These are phyloP conservation scores for Chloroceryle amazona DNA, from an alignment of 2,797 vertebrate species.

Conservation along the genomic window DNA sequence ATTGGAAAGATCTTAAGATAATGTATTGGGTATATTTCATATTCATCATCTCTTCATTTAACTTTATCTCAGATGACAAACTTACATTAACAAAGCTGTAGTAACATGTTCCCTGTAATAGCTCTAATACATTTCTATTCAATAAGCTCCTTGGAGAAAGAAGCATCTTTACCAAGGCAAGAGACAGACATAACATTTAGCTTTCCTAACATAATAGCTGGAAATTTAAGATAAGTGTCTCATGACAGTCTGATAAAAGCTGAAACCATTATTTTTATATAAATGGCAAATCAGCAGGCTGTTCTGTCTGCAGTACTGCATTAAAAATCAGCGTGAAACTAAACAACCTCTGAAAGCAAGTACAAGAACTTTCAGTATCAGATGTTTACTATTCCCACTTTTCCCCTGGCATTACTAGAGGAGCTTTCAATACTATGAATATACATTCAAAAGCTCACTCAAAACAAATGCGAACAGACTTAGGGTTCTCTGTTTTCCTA, in stretches of 20 bases:
- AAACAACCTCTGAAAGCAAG: neutral
- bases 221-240: neutral
- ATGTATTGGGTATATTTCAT: neutral
- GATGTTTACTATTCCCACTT: neutral
- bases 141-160: neutral
- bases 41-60: neutral
- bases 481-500: neutral
- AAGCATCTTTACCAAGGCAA: neutral
- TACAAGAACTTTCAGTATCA: neutral
- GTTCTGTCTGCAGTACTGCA: neutral
- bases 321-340: neutral
- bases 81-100: neutral
- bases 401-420: neutral
- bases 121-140: neutral
- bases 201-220: neutral
- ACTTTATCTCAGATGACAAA: neutral
- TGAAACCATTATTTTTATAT: neutral
- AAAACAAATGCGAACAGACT: neutral
- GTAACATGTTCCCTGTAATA: neutral
- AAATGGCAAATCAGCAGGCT: neutral
- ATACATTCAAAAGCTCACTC: neutral
- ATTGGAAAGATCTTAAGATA: accelerated
- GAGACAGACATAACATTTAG: neutral
- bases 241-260: neutral
- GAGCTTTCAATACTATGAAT: neutral